Evolutionary conservation across 2,113 vertebrate genomes (phyloP).

Genomic region (Brevimyrus niger): DNA sequence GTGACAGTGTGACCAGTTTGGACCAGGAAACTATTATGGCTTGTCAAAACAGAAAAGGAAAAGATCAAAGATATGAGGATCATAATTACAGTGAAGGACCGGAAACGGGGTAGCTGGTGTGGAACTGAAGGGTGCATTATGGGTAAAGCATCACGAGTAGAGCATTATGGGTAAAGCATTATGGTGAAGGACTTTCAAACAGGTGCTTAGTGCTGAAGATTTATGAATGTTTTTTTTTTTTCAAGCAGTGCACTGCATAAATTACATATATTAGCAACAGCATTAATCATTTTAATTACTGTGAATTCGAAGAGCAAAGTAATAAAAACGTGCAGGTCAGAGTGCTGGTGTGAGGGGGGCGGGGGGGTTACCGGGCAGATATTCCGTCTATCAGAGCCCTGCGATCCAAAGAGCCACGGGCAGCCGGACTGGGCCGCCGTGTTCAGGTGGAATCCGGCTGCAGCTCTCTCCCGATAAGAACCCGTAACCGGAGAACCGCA

Average conservation of each 20-base stretch:
- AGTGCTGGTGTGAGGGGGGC: background rate
- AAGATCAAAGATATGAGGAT: constrained; percentile 60
- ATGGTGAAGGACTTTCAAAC: constrained; percentile 44
- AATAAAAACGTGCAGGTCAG: background rate
- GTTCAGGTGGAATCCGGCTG: background rate
- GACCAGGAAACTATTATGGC: constrained; percentile 56
- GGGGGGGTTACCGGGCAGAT: background rate
- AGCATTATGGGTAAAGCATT: constrained; percentile 29
- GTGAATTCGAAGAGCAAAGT: constrained; percentile 13
- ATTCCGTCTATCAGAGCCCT: background rate
- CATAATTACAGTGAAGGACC: constrained; percentile 53
- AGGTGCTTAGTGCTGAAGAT: constrained; percentile 46
- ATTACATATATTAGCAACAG: constrained; percentile 48
- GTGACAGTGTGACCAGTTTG: constrained; percentile 52
- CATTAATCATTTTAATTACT: constrained; percentile 49
- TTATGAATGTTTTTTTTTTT: constrained; percentile 58
- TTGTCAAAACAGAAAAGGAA: constrained; percentile 59
- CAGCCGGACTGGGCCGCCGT: background rate
- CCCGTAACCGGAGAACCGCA: background rate
- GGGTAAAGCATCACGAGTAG: constrained; percentile 27
- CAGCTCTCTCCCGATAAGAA: background rate
- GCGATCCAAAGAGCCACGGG: background rate
- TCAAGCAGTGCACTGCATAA: constrained; percentile 48
- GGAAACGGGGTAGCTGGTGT: constrained; percentile 38
- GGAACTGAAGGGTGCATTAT: constrained; percentile 24